phyloP scores from a whole-genome alignment of 2,888 invertebrate genomes.

The Dromius quadrimaculatus region DNA sequence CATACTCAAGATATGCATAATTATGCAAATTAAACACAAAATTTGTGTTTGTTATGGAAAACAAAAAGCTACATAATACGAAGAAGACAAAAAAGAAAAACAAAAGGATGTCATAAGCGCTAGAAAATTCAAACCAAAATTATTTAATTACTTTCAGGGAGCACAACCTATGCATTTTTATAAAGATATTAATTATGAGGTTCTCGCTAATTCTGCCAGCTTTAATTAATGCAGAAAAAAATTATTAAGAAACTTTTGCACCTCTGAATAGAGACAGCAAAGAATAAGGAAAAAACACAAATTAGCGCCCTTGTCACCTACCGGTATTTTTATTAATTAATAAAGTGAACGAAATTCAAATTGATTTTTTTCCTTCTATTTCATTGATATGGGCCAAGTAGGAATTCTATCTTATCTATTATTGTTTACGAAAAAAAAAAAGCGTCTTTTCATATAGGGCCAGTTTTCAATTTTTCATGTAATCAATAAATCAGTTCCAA shows the following conservation, averaged over 20 bases:
- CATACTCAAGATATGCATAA: too few relatives aligned
- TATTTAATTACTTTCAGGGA: slow-evolving; percentile 42
- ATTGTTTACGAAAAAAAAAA: too few relatives aligned
- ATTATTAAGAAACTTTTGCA: slow-evolving; percentile 46
- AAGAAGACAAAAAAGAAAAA: too few relatives aligned
- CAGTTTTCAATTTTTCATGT: too few relatives aligned
- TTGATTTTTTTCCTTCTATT: slow-evolving; percentile 43
- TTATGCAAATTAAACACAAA: too few relatives aligned
- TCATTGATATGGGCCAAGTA: too few relatives aligned
- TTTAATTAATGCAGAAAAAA: slow-evolving; percentile 49
- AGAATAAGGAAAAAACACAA: slow-evolving; percentile 33
- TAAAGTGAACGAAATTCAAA: slow-evolving; percentile 42
- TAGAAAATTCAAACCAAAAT: slow-evolving; percentile 18
- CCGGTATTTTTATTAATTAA: slow-evolving; percentile 42
- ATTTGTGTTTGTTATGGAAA: too few relatives aligned
- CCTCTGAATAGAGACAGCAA: slow-evolving; percentile 47
- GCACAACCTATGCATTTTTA: slow-evolving; percentile 46
- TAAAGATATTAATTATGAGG: slow-evolving; percentile 47
- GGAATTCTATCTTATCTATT: too few relatives aligned
- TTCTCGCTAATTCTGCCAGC: slow-evolving; percentile 35
- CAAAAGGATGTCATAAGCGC: too few relatives aligned
- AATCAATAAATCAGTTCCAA: too few relatives aligned
- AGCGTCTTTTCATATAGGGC: too few relatives aligned
- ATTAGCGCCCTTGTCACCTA: slow-evolving; percentile 2
- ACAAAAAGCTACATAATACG: too few relatives aligned